phyloP scores from a whole-genome alignment of 1,140 invertebrate genomes.

The Pseudomyrmex cubaensis region DNA sequence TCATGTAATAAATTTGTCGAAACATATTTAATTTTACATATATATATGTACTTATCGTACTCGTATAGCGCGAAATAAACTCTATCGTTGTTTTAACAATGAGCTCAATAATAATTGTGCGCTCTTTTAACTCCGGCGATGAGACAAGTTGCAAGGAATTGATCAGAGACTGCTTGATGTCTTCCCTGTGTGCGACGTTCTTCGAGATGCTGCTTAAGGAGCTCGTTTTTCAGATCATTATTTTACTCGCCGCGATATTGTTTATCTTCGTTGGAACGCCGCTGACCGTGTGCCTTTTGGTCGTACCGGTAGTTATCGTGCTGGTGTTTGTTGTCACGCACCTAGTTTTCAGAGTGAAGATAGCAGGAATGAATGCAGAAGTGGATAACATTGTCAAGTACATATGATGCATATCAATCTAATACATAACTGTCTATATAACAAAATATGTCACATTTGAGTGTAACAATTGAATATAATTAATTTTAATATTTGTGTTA shows the following conservation, averaged over 20 bases:
- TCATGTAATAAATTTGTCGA: too few relatives aligned
- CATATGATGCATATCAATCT: neutral
- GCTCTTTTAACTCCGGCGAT: slow-evolving; percentile 83
- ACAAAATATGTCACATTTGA: too few relatives aligned
- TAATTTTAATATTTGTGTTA: slow-evolving; percentile 29
- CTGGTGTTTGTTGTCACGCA: slow-evolving; percentile 84
- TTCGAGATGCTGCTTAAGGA: slow-evolving; percentile 83
- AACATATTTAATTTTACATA: neutral
- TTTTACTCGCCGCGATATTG: slow-evolving; percentile 84
- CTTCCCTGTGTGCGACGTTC: slow-evolving; percentile 83
- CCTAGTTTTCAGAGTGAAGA: slow-evolving; percentile 81
- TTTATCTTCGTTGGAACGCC: slow-evolving; percentile 86
- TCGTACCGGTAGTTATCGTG: slow-evolving; percentile 83
- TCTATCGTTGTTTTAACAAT: slow-evolving; percentile 64
- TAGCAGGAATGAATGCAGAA: slow-evolving; percentile 82
- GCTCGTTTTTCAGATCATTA: slow-evolving; percentile 85
- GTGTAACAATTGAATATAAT: neutral
- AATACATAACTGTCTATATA: too few relatives aligned
- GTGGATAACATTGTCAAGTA: slow-evolving; percentile 82
- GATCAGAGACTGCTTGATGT: slow-evolving; percentile 83
- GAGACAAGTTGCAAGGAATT: slow-evolving; percentile 82
- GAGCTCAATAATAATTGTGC: slow-evolving; percentile 81
- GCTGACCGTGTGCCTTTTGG: slow-evolving; percentile 82
- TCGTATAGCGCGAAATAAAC: neutral
- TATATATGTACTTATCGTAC: neutral